Evolutionary conservation across 1,140 invertebrate genomes (phyloP).

Genomic region (Anastatus disparis): DNA sequence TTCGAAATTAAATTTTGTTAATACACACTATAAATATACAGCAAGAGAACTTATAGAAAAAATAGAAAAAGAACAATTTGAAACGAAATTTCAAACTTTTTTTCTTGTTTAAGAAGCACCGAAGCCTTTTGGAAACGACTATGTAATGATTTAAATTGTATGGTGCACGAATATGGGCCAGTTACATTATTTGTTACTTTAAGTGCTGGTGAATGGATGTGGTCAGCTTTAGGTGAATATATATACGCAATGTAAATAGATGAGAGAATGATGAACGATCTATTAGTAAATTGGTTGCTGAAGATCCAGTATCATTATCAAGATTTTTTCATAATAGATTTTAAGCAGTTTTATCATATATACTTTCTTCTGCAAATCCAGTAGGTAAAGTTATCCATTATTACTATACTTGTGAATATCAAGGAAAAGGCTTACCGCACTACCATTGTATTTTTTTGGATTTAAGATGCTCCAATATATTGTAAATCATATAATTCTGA

Average conservation of each 20-base stretch:
- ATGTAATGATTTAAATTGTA: conserved; percentile 16
- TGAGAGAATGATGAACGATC: conserved; percentile 24
- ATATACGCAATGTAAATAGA: conserved; percentile 42
- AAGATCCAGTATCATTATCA: conserved; percentile 46
- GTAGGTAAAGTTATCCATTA: conserved; percentile 48
- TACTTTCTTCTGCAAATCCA: conserved; percentile 43
- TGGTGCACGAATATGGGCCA: conserved; percentile 39
- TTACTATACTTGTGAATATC: too few species aligned
- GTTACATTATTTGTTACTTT: conserved; percentile 55
- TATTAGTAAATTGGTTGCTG: conserved; percentile 43
- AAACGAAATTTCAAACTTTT: not conserved
- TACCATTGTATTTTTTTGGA: too few species aligned
- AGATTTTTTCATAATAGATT: too few species aligned
- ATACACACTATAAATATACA: conserved; percentile 45
- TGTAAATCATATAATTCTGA: not conserved
- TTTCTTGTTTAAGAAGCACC: conserved; percentile 38
- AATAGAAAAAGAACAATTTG: not conserved
- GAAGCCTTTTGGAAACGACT: conserved; percentile 42
- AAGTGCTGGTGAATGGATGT: conserved; percentile 54
- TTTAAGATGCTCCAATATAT: conserved; percentile 41
- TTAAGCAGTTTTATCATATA: too few species aligned
- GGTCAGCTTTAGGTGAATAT: conserved; percentile 45
- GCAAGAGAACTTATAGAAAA: conserved; percentile 39
- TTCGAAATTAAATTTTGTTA: conserved; percentile 52
- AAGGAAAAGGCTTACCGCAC: too few species aligned